A percentile compares a stretch with the other conserved stretches of the same genome.
Conservation (phyloP, 2,797 vertebrate species). For the Melanotaenia nigrans region DNA sequence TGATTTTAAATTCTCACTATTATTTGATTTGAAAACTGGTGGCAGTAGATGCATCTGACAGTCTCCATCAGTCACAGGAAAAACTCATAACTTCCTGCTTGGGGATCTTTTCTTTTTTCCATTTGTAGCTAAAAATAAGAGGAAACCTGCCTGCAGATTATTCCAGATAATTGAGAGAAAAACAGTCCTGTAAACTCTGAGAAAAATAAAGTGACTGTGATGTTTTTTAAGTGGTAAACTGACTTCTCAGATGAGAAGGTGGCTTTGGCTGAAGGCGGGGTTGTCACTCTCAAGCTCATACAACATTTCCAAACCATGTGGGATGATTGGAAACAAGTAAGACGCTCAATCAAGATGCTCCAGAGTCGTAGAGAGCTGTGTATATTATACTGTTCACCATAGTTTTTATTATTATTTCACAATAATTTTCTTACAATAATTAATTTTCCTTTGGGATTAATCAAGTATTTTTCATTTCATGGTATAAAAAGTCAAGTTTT, state of each 20-base stretch:
- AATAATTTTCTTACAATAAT: too few species aligned
- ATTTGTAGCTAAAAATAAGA: slow-evolving; percentile 1
- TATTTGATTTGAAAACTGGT: slow-evolving; percentile 43
- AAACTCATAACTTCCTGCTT: slow-evolving; percentile 31
- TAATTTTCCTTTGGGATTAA: too few species aligned
- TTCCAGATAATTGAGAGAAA: background rate
- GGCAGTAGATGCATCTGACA: slow-evolving; percentile 24
- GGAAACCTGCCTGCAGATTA: background rate
- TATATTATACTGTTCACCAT: too few species aligned
- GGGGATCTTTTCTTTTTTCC: slow-evolving; percentile 23
- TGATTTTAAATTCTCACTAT: slow-evolving; percentile 39
- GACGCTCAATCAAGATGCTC: background rate
- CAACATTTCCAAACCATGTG: slow-evolving; percentile 10
- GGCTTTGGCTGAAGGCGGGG: background rate
- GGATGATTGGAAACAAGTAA: slow-evolving; percentile 18
- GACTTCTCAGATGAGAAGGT: slow-evolving; percentile 12
- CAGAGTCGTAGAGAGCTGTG: too few species aligned
- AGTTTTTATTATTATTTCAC: too few species aligned
- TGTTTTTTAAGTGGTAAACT: background rate
- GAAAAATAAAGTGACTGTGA: slow-evolving; percentile 5
- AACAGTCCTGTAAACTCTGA: background rate
- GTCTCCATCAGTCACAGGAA: slow-evolving; percentile 48
- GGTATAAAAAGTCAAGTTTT: slow-evolving; percentile 1
- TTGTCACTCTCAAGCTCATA: background rate
- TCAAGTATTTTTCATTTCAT: too few species aligned